phyloP scores from a whole-genome alignment of 2,888 invertebrate species.

The Trimorus sp. region DNA sequence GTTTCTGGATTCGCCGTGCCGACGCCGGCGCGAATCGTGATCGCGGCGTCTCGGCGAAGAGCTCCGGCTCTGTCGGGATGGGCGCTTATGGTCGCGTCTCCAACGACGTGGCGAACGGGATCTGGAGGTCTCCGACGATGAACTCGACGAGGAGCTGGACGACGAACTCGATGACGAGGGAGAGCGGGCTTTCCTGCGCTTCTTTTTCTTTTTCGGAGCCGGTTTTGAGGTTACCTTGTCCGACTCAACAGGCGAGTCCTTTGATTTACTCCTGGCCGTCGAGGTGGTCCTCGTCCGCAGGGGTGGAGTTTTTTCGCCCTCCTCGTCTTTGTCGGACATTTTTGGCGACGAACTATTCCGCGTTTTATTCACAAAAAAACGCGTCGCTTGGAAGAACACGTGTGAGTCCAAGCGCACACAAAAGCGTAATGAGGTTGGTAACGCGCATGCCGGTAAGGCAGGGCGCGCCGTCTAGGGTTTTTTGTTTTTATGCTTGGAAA shows the following conservation, averaged over 20 bases:
- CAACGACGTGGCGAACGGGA: background rate
- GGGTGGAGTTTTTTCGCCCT: background rate
- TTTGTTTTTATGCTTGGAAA: background rate
- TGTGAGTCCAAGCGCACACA: constrained; percentile 4
- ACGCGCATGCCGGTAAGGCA: background rate
- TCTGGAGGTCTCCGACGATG: background rate
- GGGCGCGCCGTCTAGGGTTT: background rate
- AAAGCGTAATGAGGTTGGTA: constrained; percentile 2
- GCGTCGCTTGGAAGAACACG: constrained; percentile 4
- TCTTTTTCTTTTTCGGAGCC: background rate
- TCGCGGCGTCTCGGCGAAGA: background rate
- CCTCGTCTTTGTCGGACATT: background rate
- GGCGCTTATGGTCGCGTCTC: background rate
- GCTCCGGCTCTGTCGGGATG: background rate
- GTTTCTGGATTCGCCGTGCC: background rate
- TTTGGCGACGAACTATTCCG: background rate
- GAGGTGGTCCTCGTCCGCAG: background rate
- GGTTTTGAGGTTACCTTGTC: background rate
- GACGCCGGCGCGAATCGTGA: background rate
- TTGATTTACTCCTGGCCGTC: background rate
- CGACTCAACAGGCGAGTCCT: background rate
- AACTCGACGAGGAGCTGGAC: background rate
- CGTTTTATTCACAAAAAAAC: background rate
- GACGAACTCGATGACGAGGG: background rate
- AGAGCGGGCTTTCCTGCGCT: background rate